These are phyloP conservation scores for Accipiter cooperii DNA, from an alignment of 2,113 vertebrate species.

Conservation along the genomic window DNA sequence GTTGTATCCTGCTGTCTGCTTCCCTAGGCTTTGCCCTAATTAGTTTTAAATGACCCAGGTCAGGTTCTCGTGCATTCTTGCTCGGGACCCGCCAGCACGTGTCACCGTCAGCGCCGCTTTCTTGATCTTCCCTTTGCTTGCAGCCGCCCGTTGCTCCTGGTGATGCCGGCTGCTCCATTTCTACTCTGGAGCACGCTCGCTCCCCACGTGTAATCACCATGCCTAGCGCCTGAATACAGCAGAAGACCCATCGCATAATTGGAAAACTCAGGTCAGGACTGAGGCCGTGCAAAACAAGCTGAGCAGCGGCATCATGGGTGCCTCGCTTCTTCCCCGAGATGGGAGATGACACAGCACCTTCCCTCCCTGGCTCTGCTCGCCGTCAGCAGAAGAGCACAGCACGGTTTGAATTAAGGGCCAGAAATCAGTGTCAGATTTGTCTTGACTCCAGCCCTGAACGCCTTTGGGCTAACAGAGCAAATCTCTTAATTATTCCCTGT, in stretches of 20 bases:
- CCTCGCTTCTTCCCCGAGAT: neutral
- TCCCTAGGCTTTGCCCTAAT: neutral
- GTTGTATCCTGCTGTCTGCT: neutral
- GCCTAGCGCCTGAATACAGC: neutral
- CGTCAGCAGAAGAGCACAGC: neutral
- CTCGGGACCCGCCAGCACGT: accelerated
- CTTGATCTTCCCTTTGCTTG: neutral
- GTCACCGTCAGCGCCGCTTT: accelerated
- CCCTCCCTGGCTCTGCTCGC: neutral
- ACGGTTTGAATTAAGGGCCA: neutral
- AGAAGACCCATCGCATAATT: neutral
- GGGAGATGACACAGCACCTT: neutral
- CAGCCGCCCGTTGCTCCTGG: neutral
- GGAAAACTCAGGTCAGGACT: neutral
- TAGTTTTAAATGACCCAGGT: neutral
- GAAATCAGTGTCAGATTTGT: conserved; percentile 25
- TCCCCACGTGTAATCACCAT: neutral
- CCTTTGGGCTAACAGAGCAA: conserved; percentile 16
- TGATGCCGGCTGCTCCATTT: neutral
- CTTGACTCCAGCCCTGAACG: neutral
- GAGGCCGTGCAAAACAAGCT: neutral
- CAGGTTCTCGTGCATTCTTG: neutral
- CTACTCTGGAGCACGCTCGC: neutral
- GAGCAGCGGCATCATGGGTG: neutral
- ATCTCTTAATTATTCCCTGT: conserved; percentile 13